Evolutionary conservation across 2,113 vertebrate species (phyloP), one percentile per base, ranked within the genome.

Genomic region (Urocitellus parryii): DNA sequence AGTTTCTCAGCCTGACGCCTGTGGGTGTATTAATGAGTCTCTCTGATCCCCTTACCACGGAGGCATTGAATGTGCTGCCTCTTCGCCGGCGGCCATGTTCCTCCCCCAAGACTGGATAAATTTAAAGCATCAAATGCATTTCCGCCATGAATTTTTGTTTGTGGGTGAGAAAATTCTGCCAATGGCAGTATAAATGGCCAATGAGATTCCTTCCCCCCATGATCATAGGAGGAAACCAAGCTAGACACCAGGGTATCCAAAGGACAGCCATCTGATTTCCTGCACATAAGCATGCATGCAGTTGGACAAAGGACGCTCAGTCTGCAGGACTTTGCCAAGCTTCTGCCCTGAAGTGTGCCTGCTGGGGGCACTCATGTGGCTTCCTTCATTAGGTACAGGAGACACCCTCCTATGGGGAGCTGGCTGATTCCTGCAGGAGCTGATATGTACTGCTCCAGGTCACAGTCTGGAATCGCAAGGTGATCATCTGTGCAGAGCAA

Each of bases 271-370:
- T 37, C 37, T 96, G 90, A 93, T 95, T 95, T 97, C 83, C 97
- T 93, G 56, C 84, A 65, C 67, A 72, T 89, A 74, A 79, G 85
- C 78, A 39, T 73, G 14, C 77, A 34, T 73, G 12, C 77, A 34
- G 20, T 96, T 72, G 32, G 80, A 27, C 97, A 92, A 97, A 88
- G 83, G 91, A 56, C 51, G 53, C 68, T 96, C 94, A 84, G 68
- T 97, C 74, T 93, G 32, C 18, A 34, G 89, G 88, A 63, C 90
- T 86, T 93, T 93, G 77, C 78, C 96, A 97, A 86, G 45, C 73
- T 91, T 86, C 90, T 97, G 97, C 48, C 70, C 83, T 96, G 74
- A 89, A 97, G 68, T 37, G 45, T 91, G n/a, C 24, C 95, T 97
- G 85, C 0, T 0, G 12, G 42, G 89, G 72, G 87, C 94, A 95